Evolutionary conservation across 2,797 vertebrate genomes (phyloP), one percentile per base, ranked within the genome.

Genomic region (Crenichthys baileyi): DNA sequence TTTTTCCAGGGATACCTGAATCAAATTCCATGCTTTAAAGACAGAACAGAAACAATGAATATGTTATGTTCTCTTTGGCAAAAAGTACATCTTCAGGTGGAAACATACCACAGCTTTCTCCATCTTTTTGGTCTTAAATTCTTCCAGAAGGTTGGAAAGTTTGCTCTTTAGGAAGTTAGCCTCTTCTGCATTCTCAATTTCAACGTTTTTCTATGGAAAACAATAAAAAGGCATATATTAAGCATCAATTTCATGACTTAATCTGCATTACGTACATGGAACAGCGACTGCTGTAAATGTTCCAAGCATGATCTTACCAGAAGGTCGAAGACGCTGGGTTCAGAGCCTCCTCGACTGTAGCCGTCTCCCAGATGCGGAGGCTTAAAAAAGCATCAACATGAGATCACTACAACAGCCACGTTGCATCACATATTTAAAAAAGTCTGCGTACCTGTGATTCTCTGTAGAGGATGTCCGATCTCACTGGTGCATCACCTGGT

Each of bases 171-270:
- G 88, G 82, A 95, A 96, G 31, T 93, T 88, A 3, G 95, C 96
- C 31, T 96, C 95, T 81, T 96, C 94, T 78, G 84, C 85, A 83
- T 93, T 96, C 31, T 96, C 93, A 61, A 96, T 96, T 88, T 96
- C 90, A 82, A 96, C 86, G 65, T 91, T 92, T 79, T 90, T 93
- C 95, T 96, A 79, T 18, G n/a, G 70, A 58, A 41, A 65, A 65
- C 73, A 77, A 73, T 9, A 48, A 41, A 22, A 7, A 24, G 41
- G 11, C 75, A 44, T 5, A 8, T 8, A 20, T 67, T 24, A 26
- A 29, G 31, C 36, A 55, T 20, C 36, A 7, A 20, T 48, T 71
- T 71, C 8, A 29, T 31, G 7, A 31, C 26, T 20, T 31, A 9
- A 12, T 71, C 7, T 26, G 22, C 22, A 16, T 26, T 29, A 48